Conservation (phyloP, 2,797 vertebrate species). For the Picus viridis region DNA sequence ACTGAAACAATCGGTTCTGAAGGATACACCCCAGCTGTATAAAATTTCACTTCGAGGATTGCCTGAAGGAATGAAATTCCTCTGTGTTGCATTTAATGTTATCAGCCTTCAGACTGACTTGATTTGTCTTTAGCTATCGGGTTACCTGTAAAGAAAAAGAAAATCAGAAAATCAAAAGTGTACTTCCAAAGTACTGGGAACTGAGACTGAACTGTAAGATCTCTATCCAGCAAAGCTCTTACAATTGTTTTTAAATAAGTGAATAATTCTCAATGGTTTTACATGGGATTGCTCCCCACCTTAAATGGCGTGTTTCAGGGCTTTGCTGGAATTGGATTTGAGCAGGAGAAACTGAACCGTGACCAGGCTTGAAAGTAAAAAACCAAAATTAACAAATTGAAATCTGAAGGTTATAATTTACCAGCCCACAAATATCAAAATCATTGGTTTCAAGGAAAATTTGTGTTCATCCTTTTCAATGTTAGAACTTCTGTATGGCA, state of each 20-base stretch:
- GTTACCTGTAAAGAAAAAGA: slow-evolving; percentile 80
- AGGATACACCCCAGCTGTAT: slow-evolving; percentile 48
- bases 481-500: background rate
- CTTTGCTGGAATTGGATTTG: background rate
- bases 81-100: slow-evolving; percentile 38
- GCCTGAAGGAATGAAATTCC: slow-evolving; percentile 63
- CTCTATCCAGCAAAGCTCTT: background rate
- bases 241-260: background rate
- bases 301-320: background rate
- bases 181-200: background rate
- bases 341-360: background rate
- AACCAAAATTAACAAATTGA: background rate
- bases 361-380: background rate
- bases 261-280: background rate
- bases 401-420: background rate
- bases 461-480: background rate
- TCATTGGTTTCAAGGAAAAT: background rate
- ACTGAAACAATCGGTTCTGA: slow-evolving; percentile 61
- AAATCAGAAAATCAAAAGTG: slow-evolving; percentile 68
- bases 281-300: background rate
- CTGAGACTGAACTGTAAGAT: slow-evolving; percentile 4
- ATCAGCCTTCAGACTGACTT: slow-evolving; percentile 64
- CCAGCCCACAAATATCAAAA: background rate
- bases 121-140: slow-evolving; percentile 76
- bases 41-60: slow-evolving; percentile 71